A percentile compares a stretch with the other conserved stretches of the same genome.
Evolutionary conservation across 1,140 invertebrate genomes (phyloP).

Genomic region (Limonius californicus): DNA sequence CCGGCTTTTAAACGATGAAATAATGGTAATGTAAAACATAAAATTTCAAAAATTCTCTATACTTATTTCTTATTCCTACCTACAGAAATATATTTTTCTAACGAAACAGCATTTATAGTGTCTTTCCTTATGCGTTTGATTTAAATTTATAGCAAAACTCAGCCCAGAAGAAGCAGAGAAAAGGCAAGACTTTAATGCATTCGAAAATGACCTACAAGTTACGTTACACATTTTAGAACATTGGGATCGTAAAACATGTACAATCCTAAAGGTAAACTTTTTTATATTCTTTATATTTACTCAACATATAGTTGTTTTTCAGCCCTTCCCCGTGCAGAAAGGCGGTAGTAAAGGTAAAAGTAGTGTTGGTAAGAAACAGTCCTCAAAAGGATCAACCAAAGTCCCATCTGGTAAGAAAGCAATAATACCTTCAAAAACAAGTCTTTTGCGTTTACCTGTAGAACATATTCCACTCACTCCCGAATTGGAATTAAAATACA

Average conservation of each 20-base stretch:
- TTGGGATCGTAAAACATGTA: constrained; percentile 32
- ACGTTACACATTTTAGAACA: constrained; percentile 30
- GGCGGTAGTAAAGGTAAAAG: not conserved
- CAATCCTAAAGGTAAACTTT: constrained; percentile 3
- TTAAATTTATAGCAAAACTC: too few relatives aligned
- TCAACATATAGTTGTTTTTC: too few relatives aligned
- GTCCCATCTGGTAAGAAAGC: not conserved
- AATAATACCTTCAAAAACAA: too few relatives aligned
- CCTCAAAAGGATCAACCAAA: not conserved
- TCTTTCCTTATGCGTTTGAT: too few relatives aligned
- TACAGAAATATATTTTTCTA: too few relatives aligned
- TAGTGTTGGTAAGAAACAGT: not conserved
- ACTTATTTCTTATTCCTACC: too few relatives aligned
- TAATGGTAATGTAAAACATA: too few relatives aligned
- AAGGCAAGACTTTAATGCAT: constrained; percentile 23
- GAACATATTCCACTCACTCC: not conserved
- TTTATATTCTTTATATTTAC: too few relatives aligned
- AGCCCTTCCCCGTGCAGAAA: not conserved
- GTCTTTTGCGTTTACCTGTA: too few relatives aligned
- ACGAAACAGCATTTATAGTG: too few relatives aligned
- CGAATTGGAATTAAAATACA: not conserved
- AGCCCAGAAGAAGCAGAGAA: not conserved
- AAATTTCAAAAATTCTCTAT: too few relatives aligned
- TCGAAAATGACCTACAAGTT: constrained; percentile 23
- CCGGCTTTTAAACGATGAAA: too few relatives aligned